These are phyloP conservation scores for Plebejus melissa DNA, from an alignment of 2,888 invertebrate genomes.

Conservation along the genomic window DNA sequence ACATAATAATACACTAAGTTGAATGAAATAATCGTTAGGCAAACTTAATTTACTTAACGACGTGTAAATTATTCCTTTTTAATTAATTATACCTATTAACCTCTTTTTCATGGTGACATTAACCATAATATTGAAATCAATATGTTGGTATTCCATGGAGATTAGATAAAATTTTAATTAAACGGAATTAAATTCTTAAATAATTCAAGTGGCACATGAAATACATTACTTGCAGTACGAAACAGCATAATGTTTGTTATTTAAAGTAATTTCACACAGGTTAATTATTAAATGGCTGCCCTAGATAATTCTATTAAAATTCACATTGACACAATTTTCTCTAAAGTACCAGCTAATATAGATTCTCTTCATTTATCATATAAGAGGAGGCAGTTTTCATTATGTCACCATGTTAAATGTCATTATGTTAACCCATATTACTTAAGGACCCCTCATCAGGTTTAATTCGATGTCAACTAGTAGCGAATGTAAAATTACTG, in stretches of 20 bases:
- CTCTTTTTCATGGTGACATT: not conserved
- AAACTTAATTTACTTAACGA: not conserved
- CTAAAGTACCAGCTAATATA: not conserved
- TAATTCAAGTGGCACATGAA: too few species aligned
- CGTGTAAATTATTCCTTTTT: not conserved
- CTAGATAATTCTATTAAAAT: not conserved
- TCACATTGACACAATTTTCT: not conserved
- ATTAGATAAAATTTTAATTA: not conserved
- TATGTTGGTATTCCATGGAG: not conserved
- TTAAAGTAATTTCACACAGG: not conserved
- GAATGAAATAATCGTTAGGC: not conserved
- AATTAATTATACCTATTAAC: not conserved
- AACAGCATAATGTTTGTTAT: not conserved
- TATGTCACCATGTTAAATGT: not conserved
- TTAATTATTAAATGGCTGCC: not conserved
- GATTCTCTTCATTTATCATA: slow-evolving; percentile 4
- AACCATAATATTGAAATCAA: not conserved
- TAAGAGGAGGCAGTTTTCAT: not conserved
- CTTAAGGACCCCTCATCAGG: not conserved
- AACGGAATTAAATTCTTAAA: not conserved
- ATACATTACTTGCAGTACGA: too few species aligned
- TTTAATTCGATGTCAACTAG: slow-evolving; percentile 16
- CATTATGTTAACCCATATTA: slow-evolving; percentile 15
- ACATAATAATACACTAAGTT: not conserved
- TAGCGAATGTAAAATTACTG: slow-evolving; percentile 9